A percentile compares a stretch with the other conserved stretches of the same genome.
phyloP scores from a whole-genome alignment of 2,113 vertebrate genomes.

The Platichthys flesus region DNA sequence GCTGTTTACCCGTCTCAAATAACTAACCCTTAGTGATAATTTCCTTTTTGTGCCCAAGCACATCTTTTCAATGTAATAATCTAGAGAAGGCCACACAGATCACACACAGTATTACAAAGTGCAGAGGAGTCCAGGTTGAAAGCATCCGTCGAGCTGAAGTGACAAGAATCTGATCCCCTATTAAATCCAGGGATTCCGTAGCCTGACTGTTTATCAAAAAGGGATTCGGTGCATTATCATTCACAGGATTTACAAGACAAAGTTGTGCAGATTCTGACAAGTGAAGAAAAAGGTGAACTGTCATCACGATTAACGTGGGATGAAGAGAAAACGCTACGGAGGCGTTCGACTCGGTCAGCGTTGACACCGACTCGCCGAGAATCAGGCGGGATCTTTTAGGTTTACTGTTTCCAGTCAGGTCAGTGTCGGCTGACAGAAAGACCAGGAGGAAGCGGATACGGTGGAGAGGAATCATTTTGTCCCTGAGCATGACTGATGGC shows the following conservation, averaged over 20 bases:
- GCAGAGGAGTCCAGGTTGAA: not conserved
- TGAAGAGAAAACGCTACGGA: constrained; percentile 7
- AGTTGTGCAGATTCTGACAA: no score
- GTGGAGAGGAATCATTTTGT: not conserved
- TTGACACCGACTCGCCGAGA: not conserved
- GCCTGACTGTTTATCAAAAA: constrained; percentile 31
- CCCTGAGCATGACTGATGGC: constrained; percentile 26
- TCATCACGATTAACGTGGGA: not conserved
- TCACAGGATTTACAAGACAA: constrained; percentile 15
- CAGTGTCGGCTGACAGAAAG: constrained; percentile 1
- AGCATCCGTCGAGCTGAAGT: not conserved
- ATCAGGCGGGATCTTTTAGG: not conserved
- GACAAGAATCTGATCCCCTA: constrained; percentile 32
- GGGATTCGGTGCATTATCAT: constrained; percentile 38
- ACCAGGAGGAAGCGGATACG: not conserved
- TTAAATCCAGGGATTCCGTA: constrained; percentile 25
- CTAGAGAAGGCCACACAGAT: not conserved
- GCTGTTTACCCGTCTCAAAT: not conserved
- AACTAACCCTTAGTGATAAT: not conserved
- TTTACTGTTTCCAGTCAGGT: constrained; percentile 15
- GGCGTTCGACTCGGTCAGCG: constrained; percentile 4
- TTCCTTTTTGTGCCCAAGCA: not conserved
- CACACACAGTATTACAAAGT: not conserved
- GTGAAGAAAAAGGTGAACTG: no score
- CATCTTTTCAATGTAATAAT: not conserved